Conservation (phyloP, 1,140 invertebrate species). For the Drosophila bocki region DNA sequence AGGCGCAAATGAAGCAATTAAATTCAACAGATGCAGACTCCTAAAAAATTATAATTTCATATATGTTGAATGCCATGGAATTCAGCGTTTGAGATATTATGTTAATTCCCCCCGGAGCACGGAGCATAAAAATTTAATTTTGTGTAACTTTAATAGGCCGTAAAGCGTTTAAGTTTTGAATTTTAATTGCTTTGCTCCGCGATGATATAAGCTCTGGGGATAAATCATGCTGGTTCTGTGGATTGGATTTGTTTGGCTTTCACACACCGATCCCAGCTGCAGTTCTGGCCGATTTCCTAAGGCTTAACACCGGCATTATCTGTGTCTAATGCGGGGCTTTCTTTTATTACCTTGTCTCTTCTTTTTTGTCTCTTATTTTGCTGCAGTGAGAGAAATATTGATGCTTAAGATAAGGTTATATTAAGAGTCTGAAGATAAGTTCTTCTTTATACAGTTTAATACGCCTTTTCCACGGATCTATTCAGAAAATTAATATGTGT, state of each 20-base stretch:
- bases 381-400: not conserved
- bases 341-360: slow-evolving; percentile 3
- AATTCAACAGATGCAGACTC: slow-evolving; percentile 64
- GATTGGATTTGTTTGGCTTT: slow-evolving; percentile 34
- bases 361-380: not conserved
- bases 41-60: slow-evolving; percentile 45
- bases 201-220: slow-evolving; percentile 15
- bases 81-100: slow-evolving; percentile 22
- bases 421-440: no score
- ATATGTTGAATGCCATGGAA: slow-evolving; percentile 24
- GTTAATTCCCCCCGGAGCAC: slow-evolving; percentile 29
- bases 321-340: slow-evolving; percentile 40
- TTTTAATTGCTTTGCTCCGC: slow-evolving; percentile 36
- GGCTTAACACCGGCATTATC: slow-evolving; percentile 25
- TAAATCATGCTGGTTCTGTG: slow-evolving; percentile 25
- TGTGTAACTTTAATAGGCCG: slow-evolving; percentile 64
- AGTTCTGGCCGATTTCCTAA: slow-evolving; percentile 26
- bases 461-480: no score
- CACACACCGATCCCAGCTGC: slow-evolving; percentile 19
- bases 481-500: no score
- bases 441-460: no score
- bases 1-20: slow-evolving; percentile 80
- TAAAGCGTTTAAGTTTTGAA: slow-evolving; percentile 51
- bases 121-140: slow-evolving; percentile 51
- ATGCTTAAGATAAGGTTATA: not conserved